A percentile compares a stretch with the other conserved stretches of the same genome.
Evolutionary conservation across 2,797 vertebrate species (phyloP).

Genomic region (Acestrorhynchus altus): DNA sequence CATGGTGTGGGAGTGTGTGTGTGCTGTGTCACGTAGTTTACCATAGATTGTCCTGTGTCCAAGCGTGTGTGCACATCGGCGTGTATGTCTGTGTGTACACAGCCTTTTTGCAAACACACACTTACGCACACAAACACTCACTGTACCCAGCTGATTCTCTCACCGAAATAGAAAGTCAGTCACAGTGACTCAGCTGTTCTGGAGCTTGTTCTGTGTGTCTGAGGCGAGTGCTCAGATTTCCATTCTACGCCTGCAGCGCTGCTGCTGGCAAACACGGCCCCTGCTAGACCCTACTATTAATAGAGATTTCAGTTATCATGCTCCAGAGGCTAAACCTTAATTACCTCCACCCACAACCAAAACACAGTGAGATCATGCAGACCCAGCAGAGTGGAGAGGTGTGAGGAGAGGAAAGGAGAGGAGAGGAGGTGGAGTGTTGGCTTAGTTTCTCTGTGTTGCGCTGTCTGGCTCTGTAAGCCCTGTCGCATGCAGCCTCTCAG

Average conservation of each 20-base stretch:
- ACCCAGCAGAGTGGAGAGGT: constrained; percentile 3
- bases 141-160: constrained; percentile 36
- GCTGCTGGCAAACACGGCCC: constrained; percentile 11
- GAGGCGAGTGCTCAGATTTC: constrained; percentile 55
- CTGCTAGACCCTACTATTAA: constrained; percentile 51
- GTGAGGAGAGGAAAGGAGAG: background rate
- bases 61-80: constrained; percentile 4
- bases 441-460: constrained; percentile 25
- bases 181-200: constrained; percentile 64
- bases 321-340: constrained; percentile 50
- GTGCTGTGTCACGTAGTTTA: background rate
- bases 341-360: constrained; percentile 33
- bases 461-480: constrained; percentile 29
- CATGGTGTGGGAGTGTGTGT: constrained; percentile 13
- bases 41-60: constrained; percentile 10
- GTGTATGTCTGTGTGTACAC: constrained; percentile 7
- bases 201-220: constrained; percentile 50
- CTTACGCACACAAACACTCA: constrained; percentile 15
- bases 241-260: constrained; percentile 41
- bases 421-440: constrained; percentile 22
- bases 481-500: constrained; percentile 18
- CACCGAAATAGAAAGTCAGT: constrained; percentile 52
- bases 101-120: constrained; percentile 7
- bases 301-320: constrained; percentile 46
- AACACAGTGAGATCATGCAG: constrained; percentile 13